Evolutionary conservation across 2,888 invertebrate genomes (phyloP).

Genomic region (Caenorhabditis becei): DNA sequence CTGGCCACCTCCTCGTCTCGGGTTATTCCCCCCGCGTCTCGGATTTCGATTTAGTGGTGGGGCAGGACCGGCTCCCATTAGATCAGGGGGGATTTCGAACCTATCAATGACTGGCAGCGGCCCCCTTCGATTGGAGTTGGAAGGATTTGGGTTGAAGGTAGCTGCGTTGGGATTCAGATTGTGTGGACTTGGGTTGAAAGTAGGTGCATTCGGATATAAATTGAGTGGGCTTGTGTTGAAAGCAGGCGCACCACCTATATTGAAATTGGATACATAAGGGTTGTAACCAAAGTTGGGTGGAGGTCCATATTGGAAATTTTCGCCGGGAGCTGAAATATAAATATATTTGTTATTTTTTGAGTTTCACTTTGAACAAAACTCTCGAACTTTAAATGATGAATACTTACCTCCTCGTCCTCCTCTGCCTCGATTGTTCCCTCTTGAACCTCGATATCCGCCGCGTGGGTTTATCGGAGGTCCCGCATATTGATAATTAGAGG

Average conservation of each 20-base stretch:
- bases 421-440: conserved; percentile 25
- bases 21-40: too few species aligned
- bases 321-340: conserved; percentile 17
- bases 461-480: conserved; percentile 40
- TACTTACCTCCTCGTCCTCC: conserved; percentile 12
- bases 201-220: conserved; percentile 41
- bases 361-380: not conserved
- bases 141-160: conserved; percentile 1
- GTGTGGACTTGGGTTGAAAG: conserved; percentile 46
- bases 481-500: conserved; percentile 31
- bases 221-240: conserved; percentile 42
- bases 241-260: too few species aligned
- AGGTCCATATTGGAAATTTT: not conserved
- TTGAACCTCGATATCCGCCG: conserved; percentile 36
- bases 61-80: not conserved
- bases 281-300: conserved; percentile 39
- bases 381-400: not conserved
- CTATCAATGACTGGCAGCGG: too few species aligned
- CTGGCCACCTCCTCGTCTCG: conserved; percentile 7
- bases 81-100: too few species aligned
- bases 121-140: too few species aligned
- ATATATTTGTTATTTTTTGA: not conserved
- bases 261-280: too few species aligned
- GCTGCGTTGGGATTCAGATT: not conserved
- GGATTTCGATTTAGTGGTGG: not conserved